phyloP scores from a whole-genome alignment of 1,140 invertebrate genomes.

The Dinoponera quadriceps region DNA sequence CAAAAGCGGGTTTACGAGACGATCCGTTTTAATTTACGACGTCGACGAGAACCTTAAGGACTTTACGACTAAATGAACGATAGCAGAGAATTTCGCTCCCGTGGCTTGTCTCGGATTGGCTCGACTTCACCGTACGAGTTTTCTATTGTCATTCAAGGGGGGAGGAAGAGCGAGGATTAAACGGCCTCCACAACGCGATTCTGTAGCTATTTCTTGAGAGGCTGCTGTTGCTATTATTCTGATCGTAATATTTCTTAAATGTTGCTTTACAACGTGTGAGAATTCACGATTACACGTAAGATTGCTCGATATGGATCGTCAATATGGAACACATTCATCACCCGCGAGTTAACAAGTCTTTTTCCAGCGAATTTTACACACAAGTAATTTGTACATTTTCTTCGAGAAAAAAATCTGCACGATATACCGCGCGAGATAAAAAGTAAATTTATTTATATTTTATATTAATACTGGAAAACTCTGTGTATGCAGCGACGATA shows the following conservation, averaged over 20 bases:
- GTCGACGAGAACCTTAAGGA: constrained; percentile 28
- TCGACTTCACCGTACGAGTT: not conserved
- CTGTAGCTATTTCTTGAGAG: constrained; percentile 7
- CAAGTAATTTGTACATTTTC: not conserved
- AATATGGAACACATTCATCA: too few relatives aligned
- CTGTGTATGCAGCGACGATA: too few relatives aligned
- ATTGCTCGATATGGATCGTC: too few relatives aligned
- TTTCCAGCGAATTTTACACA: not conserved
- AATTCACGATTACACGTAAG: too few relatives aligned
- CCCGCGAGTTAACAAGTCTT: not conserved
- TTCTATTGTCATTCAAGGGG: constrained; percentile 26
- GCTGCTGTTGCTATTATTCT: not conserved
- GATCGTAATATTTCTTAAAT: constrained; percentile 22
- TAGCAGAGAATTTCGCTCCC: constrained; percentile 3
- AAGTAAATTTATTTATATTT: too few relatives aligned
- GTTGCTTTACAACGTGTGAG: too few relatives aligned
- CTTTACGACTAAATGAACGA: constrained; percentile 46
- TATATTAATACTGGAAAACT: too few relatives aligned
- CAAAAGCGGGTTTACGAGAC: constrained; percentile 21
- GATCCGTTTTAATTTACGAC: constrained; percentile 52
- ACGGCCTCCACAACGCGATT: constrained; percentile 5
- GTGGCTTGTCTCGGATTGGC: not conserved
- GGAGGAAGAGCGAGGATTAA: constrained; percentile 24
- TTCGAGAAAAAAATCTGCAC: not conserved
- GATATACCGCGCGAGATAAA: too few relatives aligned